A percentile compares a stretch with the other conserved stretches of the same genome.
These are phyloP conservation scores for Podarcis raffonei DNA, from an alignment of 2,113 vertebrate genomes.

Conservation along the genomic window DNA sequence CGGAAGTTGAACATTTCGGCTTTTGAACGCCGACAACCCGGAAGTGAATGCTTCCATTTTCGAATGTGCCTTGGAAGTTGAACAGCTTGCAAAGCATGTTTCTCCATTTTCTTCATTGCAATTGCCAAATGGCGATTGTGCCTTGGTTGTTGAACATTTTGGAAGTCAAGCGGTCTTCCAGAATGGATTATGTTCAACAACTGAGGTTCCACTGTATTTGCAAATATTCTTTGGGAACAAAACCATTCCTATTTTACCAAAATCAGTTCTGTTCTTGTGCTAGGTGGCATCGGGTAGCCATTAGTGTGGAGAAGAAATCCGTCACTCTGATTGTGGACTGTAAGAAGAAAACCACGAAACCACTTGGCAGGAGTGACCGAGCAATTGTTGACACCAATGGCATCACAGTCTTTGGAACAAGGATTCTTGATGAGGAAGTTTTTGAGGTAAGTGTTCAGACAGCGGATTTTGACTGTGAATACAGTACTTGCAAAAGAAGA, in stretches of 20 bases:
- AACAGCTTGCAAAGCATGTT: too few relatives aligned
- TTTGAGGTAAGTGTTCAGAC: conserved; percentile 85
- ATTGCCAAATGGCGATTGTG: accelerated
- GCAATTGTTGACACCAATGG: conserved; percentile 86
- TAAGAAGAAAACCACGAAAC: conserved; percentile 90
- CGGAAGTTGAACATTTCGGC: too few relatives aligned
- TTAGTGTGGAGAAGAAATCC: conserved; percentile 95
- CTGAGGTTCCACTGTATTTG: too few relatives aligned
- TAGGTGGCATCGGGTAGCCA: conserved; percentile 97
- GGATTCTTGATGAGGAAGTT: conserved; percentile 91
- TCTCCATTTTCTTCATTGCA: too few relatives aligned
- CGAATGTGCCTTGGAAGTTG: too few relatives aligned
- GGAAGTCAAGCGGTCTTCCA: too few relatives aligned
- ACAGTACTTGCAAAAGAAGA: background rate
- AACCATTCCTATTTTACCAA: conserved; percentile 7
- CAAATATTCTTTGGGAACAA: background rate
- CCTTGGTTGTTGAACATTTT: too few relatives aligned
- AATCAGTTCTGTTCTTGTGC: conserved; percentile 28
- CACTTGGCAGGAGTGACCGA: conserved; percentile 87
- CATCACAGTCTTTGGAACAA: conserved; percentile 92
- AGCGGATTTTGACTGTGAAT: background rate
- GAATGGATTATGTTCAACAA: too few relatives aligned
- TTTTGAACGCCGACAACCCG: too few relatives aligned
- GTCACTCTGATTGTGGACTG: conserved; percentile 97
- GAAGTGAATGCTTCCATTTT: too few relatives aligned